A percentile compares a stretch with the other conserved stretches of the same genome.
These are phyloP conservation scores for Ophthalmolycus amberensis DNA, from an alignment of 2,113 vertebrate genomes.

Conservation along the genomic window DNA sequence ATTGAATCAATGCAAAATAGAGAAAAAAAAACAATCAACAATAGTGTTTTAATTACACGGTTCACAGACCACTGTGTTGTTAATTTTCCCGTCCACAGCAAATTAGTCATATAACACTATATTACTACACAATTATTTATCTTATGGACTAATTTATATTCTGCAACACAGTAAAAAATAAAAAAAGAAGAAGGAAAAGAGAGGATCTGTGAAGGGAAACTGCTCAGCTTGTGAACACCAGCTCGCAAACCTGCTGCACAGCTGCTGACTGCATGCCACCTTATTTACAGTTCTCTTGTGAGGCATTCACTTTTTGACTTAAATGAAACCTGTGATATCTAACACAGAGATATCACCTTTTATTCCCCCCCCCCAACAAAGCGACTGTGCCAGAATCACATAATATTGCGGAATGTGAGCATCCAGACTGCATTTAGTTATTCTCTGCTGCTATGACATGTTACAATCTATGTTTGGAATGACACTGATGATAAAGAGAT, in stretches of 20 bases:
- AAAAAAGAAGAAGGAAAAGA: not conserved
- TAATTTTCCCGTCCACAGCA: not conserved
- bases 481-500: not conserved
- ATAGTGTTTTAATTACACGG: not conserved
- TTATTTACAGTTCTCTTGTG: conserved; percentile 13
- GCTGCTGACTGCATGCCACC: not conserved
- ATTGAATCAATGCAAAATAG: not conserved
- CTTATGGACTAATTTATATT: not conserved
- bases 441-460: not conserved
- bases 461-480: not conserved
- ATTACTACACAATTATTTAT: not conserved
- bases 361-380: not conserved
- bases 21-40: not conserved
- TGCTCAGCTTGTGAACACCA: not conserved
- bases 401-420: not conserved
- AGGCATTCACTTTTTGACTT: not conserved
- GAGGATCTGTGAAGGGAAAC: not conserved
- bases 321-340: conserved; percentile 7
- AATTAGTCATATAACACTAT: not conserved
- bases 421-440: not conserved
- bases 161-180: not conserved
- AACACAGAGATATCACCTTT: conserved; percentile 3
- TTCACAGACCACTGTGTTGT: not conserved
- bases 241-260: not conserved
- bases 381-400: not conserved